Evolutionary conservation across 2,888 invertebrate species (phyloP).

Genomic region (Euphydryas editha): DNA sequence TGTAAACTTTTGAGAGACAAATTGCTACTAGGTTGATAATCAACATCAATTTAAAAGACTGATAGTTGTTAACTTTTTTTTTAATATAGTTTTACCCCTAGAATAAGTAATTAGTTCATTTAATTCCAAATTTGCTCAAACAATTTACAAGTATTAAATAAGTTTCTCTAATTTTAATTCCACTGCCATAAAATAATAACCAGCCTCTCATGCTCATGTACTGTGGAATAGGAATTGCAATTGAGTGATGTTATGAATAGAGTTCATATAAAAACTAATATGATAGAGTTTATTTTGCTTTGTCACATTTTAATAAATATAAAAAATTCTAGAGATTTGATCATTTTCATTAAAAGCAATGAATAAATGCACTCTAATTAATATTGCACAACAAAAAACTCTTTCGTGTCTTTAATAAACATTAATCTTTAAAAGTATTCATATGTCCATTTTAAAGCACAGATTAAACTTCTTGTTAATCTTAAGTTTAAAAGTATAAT

Average conservation of each 20-base stretch:
- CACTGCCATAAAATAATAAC: conserved; percentile 56
- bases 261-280: conserved; percentile 1
- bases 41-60: conserved; percentile 85
- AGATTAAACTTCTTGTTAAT: conserved; percentile 19
- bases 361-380: conserved; percentile 29
- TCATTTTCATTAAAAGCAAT: conserved; percentile 12
- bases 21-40: conserved; percentile 79
- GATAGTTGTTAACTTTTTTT: conserved; percentile 83
- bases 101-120: conserved; percentile 75
- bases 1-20: conserved; percentile 82
- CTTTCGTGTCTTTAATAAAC: conserved; percentile 5
- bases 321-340: conserved; percentile 7
- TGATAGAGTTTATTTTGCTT: conserved; percentile 16
- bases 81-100: conserved; percentile 83
- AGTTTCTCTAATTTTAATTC: conserved; percentile 60
- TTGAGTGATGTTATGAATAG: conserved; percentile 14
- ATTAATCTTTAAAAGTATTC: conserved; percentile 20
- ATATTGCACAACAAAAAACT: conserved; percentile 31
- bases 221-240: conserved; percentile 50
- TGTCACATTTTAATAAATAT: conserved; percentile 5
- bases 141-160: conserved; percentile 54
- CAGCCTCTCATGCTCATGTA: conserved; percentile 42
- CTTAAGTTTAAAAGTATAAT: not conserved
- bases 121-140: conserved; percentile 82
- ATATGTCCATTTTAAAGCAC: conserved; percentile 38